Evolutionary conservation across 2,113 vertebrate species (phyloP), one percentile per base, ranked within the genome.

Genomic region (Hystrix brachyura): DNA sequence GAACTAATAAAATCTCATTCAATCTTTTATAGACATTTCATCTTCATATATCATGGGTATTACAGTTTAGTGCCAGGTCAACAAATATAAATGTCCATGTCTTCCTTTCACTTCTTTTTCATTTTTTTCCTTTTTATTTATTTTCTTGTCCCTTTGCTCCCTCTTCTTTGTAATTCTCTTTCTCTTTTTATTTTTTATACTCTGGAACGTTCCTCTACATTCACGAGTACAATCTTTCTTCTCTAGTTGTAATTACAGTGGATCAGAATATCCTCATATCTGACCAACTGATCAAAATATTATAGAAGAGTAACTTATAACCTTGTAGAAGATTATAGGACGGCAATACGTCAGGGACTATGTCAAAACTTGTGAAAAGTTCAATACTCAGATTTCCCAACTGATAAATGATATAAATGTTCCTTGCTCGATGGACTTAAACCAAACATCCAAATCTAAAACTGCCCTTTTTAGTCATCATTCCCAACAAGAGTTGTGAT

Each of bases 171-270:
- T 71, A 79, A 46, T 71, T 84, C 38, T 43, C 55, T 83, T 83
- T 8, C 51, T 71, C 53, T 65, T 86, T 92, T 91, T 94, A 87
- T 18, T 95, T 89, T 95, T 57, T 72, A n/a, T 82, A 62, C 65
- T 46, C 60, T 91, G 34, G 3, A 96, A 65, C 17, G 65, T 32
- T 69, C 51, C 83, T 94, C 82, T 84, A 59, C 23, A 74, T 48
- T 94, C 27, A 53, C 3, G 83, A 65, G 32, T 46, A 79, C 86
- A 3, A 57, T 78, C 38, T 81, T 85, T 11, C 13, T 74, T 95
- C 19, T 80, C 25, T 88, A 74, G 43, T 53, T 55, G 7, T 76
- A 93, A 94, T 74, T 43, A 87, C 27, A 74, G 14, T 90, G 10
- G n/a, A 90, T 62, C 76, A 94, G 83, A 90, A 74, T 9, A 92